Evolutionary conservation across 2,113 vertebrate genomes (phyloP).

Genomic region (Chauna torquata): DNA sequence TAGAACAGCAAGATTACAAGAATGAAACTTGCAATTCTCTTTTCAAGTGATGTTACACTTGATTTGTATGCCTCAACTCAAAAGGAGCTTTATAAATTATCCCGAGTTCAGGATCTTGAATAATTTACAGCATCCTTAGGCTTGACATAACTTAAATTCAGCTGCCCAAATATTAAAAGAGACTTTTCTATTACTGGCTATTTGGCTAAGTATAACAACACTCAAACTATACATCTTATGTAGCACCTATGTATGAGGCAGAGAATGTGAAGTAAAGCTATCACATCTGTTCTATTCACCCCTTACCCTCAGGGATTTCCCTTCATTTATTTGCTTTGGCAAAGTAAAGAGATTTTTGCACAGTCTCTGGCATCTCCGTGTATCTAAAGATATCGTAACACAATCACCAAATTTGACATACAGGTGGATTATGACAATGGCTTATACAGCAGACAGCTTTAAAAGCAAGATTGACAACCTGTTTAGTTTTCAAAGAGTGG

Average conservation of each 20-base stretch:
- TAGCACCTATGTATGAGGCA: not conserved
- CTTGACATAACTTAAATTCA: not conserved
- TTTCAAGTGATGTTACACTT: not conserved
- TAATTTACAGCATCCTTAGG: not conserved
- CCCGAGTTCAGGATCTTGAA: not conserved
- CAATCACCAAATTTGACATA: not conserved
- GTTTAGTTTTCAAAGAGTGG: constrained; percentile 1
- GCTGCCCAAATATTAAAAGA: not conserved
- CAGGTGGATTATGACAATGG: constrained; percentile 14
- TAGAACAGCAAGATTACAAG: not conserved
- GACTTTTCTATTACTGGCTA: not conserved
- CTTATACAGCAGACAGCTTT: not conserved
- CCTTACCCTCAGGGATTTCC: not conserved
- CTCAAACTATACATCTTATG: not conserved
- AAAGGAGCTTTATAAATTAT: not conserved
- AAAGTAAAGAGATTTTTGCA: not conserved
- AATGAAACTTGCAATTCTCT: not conserved
- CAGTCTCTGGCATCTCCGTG: not conserved
- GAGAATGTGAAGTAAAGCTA: constrained; percentile 9
- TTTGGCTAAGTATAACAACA: not conserved
- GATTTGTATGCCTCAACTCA: not conserved
- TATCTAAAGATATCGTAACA: not conserved
- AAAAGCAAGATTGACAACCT: not conserved
- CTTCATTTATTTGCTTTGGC: constrained; percentile 57
- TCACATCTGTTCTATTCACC: constrained; percentile 26